A percentile compares a stretch with the other conserved stretches of the same genome.
Evolutionary conservation across 2,113 vertebrate species (phyloP).

Genomic region (Lepus timidus): DNA sequence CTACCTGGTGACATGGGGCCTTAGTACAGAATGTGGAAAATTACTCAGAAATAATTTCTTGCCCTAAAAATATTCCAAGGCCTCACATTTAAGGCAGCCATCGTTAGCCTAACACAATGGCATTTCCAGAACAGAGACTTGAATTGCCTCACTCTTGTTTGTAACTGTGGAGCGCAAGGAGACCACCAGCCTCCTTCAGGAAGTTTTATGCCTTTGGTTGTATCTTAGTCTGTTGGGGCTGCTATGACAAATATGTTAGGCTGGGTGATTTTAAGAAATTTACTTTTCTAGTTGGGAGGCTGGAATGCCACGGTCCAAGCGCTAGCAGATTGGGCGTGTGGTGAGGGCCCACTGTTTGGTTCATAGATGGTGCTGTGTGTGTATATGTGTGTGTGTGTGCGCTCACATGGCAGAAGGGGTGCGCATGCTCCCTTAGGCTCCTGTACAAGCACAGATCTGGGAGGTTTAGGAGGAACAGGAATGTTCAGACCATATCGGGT

Average conservation of each 20-base stretch:
- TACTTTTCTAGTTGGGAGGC: background rate
- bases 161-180: background rate
- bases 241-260: background rate
- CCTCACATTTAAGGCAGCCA: background rate
- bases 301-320: background rate
- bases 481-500: background rate
- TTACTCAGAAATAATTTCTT: background rate
- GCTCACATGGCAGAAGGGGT: too few species aligned
- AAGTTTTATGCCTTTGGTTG: background rate
- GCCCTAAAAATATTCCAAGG: background rate
- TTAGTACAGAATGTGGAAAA: background rate
- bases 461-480: too few species aligned
- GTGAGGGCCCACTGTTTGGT: background rate
- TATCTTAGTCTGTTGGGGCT: background rate
- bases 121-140: constrained; percentile 5
- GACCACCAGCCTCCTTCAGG: background rate
- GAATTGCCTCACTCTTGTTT: background rate
- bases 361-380: background rate
- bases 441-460: too few species aligned
- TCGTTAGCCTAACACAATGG: background rate
- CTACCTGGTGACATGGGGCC: background rate
- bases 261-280: background rate
- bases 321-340: background rate
- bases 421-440: background rate
- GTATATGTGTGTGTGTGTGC: background rate